Conservation (phyloP, 1,140 invertebrate species). For the Papilio machaon region DNA sequence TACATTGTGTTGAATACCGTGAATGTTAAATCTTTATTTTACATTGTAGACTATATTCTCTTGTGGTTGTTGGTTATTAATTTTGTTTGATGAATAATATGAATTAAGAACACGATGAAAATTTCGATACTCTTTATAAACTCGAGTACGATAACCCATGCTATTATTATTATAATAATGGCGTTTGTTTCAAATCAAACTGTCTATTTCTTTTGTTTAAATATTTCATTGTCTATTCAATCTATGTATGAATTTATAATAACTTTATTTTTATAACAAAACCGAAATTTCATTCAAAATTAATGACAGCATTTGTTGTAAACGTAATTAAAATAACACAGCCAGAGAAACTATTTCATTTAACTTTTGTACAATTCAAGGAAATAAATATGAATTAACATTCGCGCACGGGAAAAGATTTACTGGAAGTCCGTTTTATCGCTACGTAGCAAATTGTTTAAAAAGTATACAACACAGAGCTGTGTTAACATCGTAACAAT, state of each 20-base stretch:
- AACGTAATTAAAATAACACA: not conserved
- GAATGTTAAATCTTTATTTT: not conserved
- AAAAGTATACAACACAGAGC: not conserved
- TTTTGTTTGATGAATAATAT: not conserved
- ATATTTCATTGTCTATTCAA: not conserved
- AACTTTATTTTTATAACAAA: not conserved
- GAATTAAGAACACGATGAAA: not conserved
- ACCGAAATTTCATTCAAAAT: not conserved
- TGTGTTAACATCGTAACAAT: conserved; percentile 2
- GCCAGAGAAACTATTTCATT: not conserved
- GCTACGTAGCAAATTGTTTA: conserved; percentile 23
- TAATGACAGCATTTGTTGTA: not conserved
- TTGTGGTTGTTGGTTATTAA: conserved; percentile 8
- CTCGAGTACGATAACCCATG: not conserved
- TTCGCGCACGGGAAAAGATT: conserved; percentile 26
- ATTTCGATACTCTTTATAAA: not conserved
- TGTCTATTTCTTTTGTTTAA: not conserved
- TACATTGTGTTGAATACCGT: not conserved
- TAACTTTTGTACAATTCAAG: not conserved
- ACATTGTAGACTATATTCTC: not conserved
- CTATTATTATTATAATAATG: not conserved
- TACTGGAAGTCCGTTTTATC: not conserved
- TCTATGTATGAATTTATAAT: not conserved
- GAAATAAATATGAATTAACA: conserved; percentile 22
- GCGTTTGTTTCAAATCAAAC: not conserved